Evolutionary conservation across 2,797 vertebrate genomes (phyloP).

Genomic region (Halcyon chelicuti): DNA sequence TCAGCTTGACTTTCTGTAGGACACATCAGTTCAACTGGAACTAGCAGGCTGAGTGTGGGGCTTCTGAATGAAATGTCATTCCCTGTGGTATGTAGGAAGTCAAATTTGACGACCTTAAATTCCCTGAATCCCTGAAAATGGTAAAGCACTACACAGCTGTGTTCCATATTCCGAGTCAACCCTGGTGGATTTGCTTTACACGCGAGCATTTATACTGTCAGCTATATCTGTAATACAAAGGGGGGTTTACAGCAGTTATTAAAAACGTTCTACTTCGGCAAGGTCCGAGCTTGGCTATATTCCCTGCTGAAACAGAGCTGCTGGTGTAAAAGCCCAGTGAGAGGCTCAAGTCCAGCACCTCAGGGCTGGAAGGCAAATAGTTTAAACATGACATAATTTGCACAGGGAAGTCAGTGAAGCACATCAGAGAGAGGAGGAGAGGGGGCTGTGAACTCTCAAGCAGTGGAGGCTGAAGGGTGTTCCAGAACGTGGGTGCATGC

Average conservation of each 20-base stretch:
- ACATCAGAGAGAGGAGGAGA: not conserved
- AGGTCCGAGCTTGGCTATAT: constrained; percentile 54
- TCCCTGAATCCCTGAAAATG: constrained; percentile 64
- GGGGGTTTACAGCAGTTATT: constrained; percentile 59
- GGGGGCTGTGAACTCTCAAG: not conserved
- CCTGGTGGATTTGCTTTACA: not conserved
- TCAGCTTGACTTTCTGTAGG: not conserved
- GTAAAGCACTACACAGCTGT: constrained; percentile 13
- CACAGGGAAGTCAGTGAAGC: constrained; percentile 30
- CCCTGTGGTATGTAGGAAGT: constrained; percentile 42
- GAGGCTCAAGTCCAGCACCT: constrained; percentile 52
- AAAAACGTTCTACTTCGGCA: not conserved
- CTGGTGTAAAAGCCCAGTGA: constrained; percentile 56
- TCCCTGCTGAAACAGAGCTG: constrained; percentile 66
- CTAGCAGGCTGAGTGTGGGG: constrained; percentile 2
- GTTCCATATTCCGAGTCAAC: not conserved
- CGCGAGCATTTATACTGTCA: not conserved
- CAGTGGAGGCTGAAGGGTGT: not conserved
- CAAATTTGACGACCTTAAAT: constrained; percentile 26
- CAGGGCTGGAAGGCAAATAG: constrained; percentile 65
- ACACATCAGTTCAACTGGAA: not conserved
- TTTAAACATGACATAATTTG: constrained; percentile 45
- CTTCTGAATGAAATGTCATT: constrained; percentile 28
- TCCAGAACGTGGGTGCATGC: not conserved
- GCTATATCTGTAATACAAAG: not conserved